Percentiles rank a stretch among this genome's conserved stretches.
Conservation (phyloP, 2,888 invertebrate species). For the Celastrina argiolus region DNA sequence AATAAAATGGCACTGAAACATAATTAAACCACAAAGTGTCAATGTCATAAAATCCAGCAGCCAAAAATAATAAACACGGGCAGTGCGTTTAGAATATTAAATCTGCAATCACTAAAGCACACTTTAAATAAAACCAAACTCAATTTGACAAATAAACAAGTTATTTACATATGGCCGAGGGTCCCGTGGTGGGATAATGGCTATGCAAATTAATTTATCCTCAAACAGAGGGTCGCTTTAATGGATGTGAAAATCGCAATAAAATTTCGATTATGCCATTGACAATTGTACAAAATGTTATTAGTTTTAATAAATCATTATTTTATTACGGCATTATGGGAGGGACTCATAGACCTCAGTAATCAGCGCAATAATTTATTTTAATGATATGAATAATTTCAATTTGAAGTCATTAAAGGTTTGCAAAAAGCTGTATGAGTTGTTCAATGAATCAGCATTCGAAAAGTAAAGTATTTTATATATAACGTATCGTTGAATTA, state of each 20-base stretch:
- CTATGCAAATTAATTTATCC: conserved; percentile 62
- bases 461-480: too few species aligned
- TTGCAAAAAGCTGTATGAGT: too few species aligned
- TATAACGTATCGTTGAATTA: too few species aligned
- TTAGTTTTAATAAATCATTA: conserved; percentile 26
- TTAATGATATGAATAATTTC: conserved; percentile 5
- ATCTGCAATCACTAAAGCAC: conserved; percentile 19
- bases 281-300: conserved; percentile 25
- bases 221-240: conserved; percentile 44
- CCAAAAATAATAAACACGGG: conserved; percentile 16
- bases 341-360: conserved; percentile 1
- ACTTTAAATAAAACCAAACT: conserved; percentile 49
- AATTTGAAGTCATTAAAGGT: neutral
- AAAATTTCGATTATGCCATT: conserved; percentile 41
- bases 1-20: neutral
- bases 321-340: neutral
- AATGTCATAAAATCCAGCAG: conserved; percentile 2
- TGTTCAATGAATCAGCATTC: too few species aligned
- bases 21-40: conserved; percentile 1
- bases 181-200: conserved; percentile 46
- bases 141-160: conserved; percentile 65
- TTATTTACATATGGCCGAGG: conserved; percentile 53
- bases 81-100: conserved; percentile 15
- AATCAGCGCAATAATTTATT: conserved; percentile 10
- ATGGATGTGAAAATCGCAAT: conserved; percentile 47